Evolutionary conservation across 2,113 vertebrate genomes (phyloP), one percentile per base, ranked within the genome.

Genomic region (Solea solea): DNA sequence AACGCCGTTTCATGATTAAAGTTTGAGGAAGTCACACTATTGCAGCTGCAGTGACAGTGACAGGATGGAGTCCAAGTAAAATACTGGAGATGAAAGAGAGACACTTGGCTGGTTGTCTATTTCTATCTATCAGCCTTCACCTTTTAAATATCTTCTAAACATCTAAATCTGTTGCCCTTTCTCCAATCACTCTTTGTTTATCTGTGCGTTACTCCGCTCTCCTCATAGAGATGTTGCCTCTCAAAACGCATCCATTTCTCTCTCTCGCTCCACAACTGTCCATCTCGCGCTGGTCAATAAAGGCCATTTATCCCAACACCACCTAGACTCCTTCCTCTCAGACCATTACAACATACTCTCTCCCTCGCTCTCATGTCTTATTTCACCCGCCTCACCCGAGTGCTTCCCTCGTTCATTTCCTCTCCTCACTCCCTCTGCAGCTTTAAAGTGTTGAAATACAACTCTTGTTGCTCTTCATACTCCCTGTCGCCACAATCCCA

Each of bases 111-210:
- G 42, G 28, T 11, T 51, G 55, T 56, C 9, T 3, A 74, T 74
- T 81, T 78, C 46, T 62, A 34, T n/a, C 68, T 65, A 85, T 83
- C 84, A 85, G 46, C 51, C 76, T 68, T 76, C 73, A 80, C 74
- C 71, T 74, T 55, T 34, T 34, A 76, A 82, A 86, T 78, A 86
- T 87, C 34, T 34, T 34, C 34, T 2, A 34, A 34, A 34, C 5
- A 34, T 34, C 34, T 21, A 54, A 48, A 64, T 54, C 40, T 25
- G 57, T 49, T 83, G 54, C 61, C 69, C 73, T 86, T 21, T 78
- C 80, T 56, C 48, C 63, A 57, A 63, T 58, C 44, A 8, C 11
- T 72, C 21, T 69, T 54, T 27, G 50, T 52, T 64, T 27, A 66
- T 84, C 54, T 41, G 45, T 39, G 5, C 51, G 58, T 56, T 45